Evolutionary conservation across 1,140 invertebrate genomes (phyloP).

Genomic region (Cyrtorhinus lividipennis): DNA sequence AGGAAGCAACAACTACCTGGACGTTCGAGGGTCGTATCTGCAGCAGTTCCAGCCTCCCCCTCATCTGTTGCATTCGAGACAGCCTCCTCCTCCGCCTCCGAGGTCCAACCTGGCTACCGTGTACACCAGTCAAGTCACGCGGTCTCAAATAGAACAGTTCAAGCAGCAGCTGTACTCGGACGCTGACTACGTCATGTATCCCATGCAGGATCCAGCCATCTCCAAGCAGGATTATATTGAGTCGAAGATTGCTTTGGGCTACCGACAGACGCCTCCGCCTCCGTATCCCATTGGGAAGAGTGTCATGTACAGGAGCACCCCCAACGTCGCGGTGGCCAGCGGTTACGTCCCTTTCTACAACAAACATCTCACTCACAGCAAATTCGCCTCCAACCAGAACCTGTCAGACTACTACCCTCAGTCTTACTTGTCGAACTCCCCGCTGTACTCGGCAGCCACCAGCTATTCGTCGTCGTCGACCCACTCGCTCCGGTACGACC

Average conservation of each 20-base stretch:
- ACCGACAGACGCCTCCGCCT: conserved; percentile 31
- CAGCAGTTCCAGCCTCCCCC: conserved; percentile 32
- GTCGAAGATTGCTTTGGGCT: conserved; percentile 46
- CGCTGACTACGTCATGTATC: conserved; percentile 79
- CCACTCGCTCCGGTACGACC: conserved; percentile 35
- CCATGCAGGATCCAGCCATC: conserved; percentile 69
- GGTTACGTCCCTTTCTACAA: conserved; percentile 24
- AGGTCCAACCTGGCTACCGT: conserved; percentile 25
- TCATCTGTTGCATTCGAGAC: conserved; percentile 33
- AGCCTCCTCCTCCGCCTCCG: conserved; percentile 39
- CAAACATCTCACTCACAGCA: conserved; percentile 21
- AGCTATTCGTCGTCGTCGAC: conserved; percentile 34
- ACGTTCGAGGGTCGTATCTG: conserved; percentile 40
- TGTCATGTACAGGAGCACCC: conserved; percentile 62
- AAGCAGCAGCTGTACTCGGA: conserved; percentile 76
- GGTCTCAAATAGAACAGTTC: conserved; percentile 57
- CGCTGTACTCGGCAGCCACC: conserved; percentile 35
- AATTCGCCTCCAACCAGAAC: conserved; percentile 28
- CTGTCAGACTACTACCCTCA: conserved; percentile 27
- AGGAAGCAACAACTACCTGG: conserved; percentile 49
- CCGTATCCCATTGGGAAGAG: conserved; percentile 41
- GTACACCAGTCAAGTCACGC: conserved; percentile 24
- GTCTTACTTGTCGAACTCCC: conserved; percentile 43
- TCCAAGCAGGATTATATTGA: conserved; percentile 81
- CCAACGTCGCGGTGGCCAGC: conserved; percentile 39